A percentile compares a stretch with the other conserved stretches of the same genome.
These are phyloP conservation scores for Furcula furcula DNA, from an alignment of 2,888 invertebrate species.

Conservation along the genomic window DNA sequence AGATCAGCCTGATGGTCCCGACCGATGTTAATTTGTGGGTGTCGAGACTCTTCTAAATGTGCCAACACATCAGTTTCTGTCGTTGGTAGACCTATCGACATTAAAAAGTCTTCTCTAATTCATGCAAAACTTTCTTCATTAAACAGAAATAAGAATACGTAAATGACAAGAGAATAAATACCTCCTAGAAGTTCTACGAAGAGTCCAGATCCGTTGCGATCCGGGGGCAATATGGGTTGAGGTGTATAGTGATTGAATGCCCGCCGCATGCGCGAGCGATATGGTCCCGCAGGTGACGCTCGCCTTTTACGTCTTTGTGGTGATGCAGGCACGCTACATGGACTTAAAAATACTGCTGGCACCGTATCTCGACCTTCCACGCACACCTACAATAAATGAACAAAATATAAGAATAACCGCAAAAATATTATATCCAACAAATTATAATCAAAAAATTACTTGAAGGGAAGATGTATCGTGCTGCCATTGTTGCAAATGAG, in stretches of 20 bases:
- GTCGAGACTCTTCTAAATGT: constrained; percentile 64
- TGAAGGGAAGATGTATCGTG: constrained; percentile 63
- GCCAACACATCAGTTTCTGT: constrained; percentile 55
- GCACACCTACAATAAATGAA: constrained; percentile 53
- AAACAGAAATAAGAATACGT: background rate
- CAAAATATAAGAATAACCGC: background rate
- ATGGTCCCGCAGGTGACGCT: constrained; percentile 83
- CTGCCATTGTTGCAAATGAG: constrained; percentile 65
- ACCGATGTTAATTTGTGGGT: constrained; percentile 94
- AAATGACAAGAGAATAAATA: constrained; percentile 19
- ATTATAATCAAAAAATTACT: no score
- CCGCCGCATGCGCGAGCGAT: constrained; percentile 74
- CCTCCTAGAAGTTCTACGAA: constrained; percentile 81
- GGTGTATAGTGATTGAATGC: constrained; percentile 89
- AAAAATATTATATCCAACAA: no score
- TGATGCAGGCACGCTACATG: constrained; percentile 86
- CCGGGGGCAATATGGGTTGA: constrained; percentile 96
- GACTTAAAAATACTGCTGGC: constrained; percentile 90
- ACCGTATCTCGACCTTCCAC: constrained; percentile 84
- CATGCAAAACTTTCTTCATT: background rate
- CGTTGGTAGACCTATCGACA: constrained; percentile 37
- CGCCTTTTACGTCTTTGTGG: constrained; percentile 85
- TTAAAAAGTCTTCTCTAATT: background rate
- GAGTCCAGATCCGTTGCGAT: constrained; percentile 93
- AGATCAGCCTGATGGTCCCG: constrained; percentile 92